These are phyloP conservation scores for Hemibagrus guttatus DNA, from an alignment of 2,797 vertebrate species.

Conservation along the genomic window DNA sequence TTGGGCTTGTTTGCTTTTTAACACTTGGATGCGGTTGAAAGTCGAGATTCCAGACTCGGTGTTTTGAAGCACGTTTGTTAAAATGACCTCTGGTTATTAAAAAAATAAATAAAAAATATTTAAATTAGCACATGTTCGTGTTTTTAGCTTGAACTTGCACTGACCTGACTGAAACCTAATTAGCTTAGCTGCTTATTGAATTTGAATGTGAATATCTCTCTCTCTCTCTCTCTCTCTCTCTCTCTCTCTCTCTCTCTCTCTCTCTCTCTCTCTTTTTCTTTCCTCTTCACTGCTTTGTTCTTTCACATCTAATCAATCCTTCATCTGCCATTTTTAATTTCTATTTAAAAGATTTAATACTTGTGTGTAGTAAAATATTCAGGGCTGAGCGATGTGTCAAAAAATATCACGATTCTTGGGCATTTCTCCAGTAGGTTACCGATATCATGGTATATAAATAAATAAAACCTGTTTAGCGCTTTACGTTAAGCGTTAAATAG, in stretches of 20 bases:
- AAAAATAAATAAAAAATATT: too few relatives aligned
- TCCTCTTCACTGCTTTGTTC: neutral
- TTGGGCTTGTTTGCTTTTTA: neutral
- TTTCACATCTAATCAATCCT: neutral
- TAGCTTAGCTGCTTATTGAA: slow-evolving; percentile 4
- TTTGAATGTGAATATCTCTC: too few relatives aligned
- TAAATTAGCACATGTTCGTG: neutral
- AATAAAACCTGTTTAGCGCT: neutral
- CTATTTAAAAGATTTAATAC: neutral
- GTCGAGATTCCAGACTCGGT: neutral
- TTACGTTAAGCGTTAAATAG: too few relatives aligned
- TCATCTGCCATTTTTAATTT: neutral
- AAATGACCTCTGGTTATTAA: neutral
- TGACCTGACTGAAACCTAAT: slow-evolving; percentile 8
- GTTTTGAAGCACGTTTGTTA: neutral
- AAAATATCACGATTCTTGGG: neutral
- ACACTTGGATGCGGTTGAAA: neutral
- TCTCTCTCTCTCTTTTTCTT: neutral
- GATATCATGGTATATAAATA: neutral
- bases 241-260: neutral
- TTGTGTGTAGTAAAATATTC: neutral
- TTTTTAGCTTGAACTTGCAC: neutral
- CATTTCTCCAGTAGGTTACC: neutral
- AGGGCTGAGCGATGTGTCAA: neutral
- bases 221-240: neutral